Evolutionary conservation across 2,888 invertebrate species (phyloP).

Genomic region (Hedya salicella): DNA sequence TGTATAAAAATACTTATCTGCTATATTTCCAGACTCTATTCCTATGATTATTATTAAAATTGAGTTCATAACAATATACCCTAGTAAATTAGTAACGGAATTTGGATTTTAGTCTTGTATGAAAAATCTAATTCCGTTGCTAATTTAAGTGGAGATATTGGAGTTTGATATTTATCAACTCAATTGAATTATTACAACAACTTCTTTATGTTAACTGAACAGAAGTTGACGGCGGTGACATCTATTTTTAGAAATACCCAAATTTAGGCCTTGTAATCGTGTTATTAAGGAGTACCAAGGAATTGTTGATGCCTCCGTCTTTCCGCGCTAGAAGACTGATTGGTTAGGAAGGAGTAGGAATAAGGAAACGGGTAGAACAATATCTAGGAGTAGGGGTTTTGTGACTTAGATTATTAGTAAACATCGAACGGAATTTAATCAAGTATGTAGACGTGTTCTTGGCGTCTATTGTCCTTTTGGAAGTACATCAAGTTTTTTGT

Average conservation of each 20-base stretch:
- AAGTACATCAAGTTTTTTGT: background rate
- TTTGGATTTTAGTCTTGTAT: too few species aligned
- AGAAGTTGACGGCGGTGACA: background rate
- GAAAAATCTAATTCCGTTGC: too few species aligned
- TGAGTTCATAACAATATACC: too few species aligned
- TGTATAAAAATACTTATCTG: background rate
- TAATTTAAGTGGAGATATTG: too few species aligned
- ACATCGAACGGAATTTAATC: background rate
- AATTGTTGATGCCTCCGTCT: constrained; percentile 27
- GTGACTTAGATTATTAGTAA: constrained; percentile 18
- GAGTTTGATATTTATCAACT: too few species aligned
- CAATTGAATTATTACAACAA: too few species aligned
- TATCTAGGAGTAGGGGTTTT: constrained; percentile 20
- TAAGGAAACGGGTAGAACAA: constrained; percentile 22
- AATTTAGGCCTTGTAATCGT: constrained; percentile 24
- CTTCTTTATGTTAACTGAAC: too few species aligned
- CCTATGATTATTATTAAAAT: background rate
- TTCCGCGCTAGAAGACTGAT: constrained; percentile 37
- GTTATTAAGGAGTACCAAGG: constrained; percentile 19
- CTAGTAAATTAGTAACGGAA: too few species aligned
- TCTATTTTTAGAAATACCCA: background rate
- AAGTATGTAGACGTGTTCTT: background rate
- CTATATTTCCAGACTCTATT: background rate
- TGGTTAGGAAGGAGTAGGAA: constrained; percentile 27
- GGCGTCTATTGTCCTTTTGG: background rate